Conservation (phyloP, 30 jellyfish, hydroid and myxozoan genomes). For the Mastigias papua region DNA sequence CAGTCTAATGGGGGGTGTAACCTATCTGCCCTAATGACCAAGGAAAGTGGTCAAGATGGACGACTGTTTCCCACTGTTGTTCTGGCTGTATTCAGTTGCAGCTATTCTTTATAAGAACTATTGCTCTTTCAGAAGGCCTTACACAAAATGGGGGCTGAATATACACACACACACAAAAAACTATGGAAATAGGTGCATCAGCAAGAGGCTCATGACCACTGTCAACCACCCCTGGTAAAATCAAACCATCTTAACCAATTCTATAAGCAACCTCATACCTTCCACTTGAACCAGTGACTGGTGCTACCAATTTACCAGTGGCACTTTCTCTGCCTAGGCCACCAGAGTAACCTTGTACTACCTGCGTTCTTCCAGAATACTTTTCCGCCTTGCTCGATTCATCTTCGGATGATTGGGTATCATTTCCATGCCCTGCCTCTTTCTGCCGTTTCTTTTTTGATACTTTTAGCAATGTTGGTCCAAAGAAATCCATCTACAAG, state of each 20-base stretch:
- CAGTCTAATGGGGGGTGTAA: no score
- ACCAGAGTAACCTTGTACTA: background rate
- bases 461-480: conserved; percentile 63
- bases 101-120: no score
- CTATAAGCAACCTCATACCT: background rate
- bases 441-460: conserved; percentile 56
- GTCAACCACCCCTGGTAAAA: no score
- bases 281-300: background rate
- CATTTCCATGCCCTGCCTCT: conserved; percentile 42
- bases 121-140: no score
- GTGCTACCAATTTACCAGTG: background rate
- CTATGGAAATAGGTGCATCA: no score
- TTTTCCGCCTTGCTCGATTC: conserved; percentile 33
- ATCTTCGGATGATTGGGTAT: conserved; percentile 77
- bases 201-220: no score
- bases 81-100: no score
- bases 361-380: background rate
- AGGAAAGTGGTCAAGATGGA: no score
- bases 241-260: background rate
- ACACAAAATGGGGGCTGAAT: no score
- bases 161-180: no score
- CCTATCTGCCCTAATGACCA: no score
- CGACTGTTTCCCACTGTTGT: no score
- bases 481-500: conserved; percentile 78
- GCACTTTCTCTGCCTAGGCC: background rate